Conservation (phyloP, 2,797 vertebrate genomes). For the Morus bassanus region DNA sequence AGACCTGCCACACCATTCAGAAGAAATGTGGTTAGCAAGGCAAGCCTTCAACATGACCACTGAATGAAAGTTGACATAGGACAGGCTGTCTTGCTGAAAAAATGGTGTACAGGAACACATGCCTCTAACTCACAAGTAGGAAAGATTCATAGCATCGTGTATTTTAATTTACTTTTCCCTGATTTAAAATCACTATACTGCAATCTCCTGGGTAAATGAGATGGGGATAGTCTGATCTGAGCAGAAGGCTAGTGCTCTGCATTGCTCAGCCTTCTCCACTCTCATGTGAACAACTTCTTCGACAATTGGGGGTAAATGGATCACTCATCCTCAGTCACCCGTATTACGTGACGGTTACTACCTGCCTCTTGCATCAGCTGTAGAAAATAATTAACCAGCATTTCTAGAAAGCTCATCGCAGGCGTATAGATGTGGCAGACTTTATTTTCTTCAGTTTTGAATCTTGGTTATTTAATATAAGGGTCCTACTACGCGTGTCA, state of each 20-base stretch:
- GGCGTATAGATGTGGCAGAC: background rate
- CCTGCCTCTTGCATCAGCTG: background rate
- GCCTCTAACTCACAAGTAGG: background rate
- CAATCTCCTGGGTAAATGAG: background rate
- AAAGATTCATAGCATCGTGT: accelerated
- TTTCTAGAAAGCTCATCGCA: background rate
- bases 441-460: background rate
- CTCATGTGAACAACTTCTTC: accelerated
- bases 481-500: background rate
- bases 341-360: accelerated
- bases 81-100: background rate
- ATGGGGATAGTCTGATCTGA: background rate
- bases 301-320: too few relatives aligned
- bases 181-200: background rate
- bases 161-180: background rate
- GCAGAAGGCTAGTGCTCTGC: background rate
- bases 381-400: background rate
- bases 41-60: background rate
- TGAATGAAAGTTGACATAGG: background rate
- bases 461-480: background rate
- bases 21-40: background rate
- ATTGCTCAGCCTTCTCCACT: background rate
- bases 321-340: background rate
- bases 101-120: accelerated
- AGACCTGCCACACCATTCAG: background rate